phyloP scores from a whole-genome alignment of 2,888 invertebrate species.

The Ganaspis brasiliensis region DNA sequence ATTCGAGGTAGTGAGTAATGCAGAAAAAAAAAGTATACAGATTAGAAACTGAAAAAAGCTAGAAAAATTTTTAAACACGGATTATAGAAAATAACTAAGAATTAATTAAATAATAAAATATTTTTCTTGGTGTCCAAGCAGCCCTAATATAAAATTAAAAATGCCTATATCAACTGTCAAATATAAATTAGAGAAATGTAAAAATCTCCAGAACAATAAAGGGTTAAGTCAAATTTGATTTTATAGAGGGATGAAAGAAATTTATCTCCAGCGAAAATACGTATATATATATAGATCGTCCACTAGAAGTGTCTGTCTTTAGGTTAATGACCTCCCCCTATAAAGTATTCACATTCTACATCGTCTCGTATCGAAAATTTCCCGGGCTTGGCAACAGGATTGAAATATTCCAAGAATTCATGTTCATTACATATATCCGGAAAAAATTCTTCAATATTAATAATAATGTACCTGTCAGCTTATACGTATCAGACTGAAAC shows the following conservation, averaged over 20 bases:
- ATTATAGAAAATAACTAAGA: too few species aligned
- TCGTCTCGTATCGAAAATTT: constrained; percentile 12
- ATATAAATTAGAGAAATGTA: too few species aligned
- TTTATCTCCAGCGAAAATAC: neutral
- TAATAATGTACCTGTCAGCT: neutral
- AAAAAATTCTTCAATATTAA: constrained; percentile 13
- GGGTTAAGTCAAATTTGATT: constrained; percentile 1
- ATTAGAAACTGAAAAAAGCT: too few species aligned
- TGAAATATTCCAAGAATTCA: constrained; percentile 15
- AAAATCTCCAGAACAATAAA: too few species aligned
- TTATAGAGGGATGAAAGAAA: neutral
- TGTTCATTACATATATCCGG: neutral
- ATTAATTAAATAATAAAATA: too few species aligned
- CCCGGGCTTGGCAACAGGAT: constrained; percentile 13
- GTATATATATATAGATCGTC: constrained; percentile 19
- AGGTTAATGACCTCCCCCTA: constrained; percentile 68
- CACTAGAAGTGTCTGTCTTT: constrained; percentile 54
- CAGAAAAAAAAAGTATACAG: too few species aligned
- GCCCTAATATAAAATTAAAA: too few species aligned
- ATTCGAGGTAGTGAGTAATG: too few species aligned
- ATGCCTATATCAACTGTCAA: too few species aligned
- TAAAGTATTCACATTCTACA: constrained; percentile 63
- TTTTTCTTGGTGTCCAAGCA: too few species aligned
- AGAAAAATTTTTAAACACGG: too few species aligned
- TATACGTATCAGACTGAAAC: neutral